Percentiles rank a stretch among this genome's conserved stretches.
Evolutionary conservation across 2,113 vertebrate genomes (phyloP).

Genomic region (Neofelis nebulosa): DNA sequence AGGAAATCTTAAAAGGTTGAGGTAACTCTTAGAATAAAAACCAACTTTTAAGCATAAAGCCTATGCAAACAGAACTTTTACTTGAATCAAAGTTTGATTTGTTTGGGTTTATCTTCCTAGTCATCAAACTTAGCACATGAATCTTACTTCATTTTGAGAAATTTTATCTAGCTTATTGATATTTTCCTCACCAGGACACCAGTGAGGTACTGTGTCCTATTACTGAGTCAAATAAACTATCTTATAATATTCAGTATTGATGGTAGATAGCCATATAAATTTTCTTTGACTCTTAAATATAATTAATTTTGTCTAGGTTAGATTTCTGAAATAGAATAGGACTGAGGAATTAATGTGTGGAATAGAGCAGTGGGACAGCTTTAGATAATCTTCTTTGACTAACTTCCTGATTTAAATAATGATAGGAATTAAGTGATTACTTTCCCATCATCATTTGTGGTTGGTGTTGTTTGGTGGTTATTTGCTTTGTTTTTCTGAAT

Average conservation of each 20-base stretch:
- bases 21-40: neutral
- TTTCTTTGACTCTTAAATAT: constrained; percentile 11
- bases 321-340: neutral
- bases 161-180: constrained; percentile 31
- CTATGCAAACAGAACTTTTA: constrained; percentile 34
- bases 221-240: neutral
- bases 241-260: neutral
- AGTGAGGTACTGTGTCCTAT: neutral
- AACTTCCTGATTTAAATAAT: constrained; percentile 7
- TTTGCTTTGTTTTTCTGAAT: constrained; percentile 6
- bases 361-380: neutral
- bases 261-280: neutral
- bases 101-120: neutral
- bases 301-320: constrained; percentile 18
- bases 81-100: constrained; percentile 32
- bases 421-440: neutral
- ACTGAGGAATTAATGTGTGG: neutral
- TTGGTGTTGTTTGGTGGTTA: neutral
- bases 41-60: neutral
- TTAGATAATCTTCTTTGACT: neutral
- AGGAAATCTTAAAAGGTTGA: neutral
- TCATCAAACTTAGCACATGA: neutral
- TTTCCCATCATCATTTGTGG: neutral
- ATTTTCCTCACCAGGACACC: neutral
- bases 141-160: constrained; percentile 39